These are phyloP conservation scores for Phyto melanocephala DNA, from an alignment of 2,888 invertebrate genomes.

Conservation along the genomic window DNA sequence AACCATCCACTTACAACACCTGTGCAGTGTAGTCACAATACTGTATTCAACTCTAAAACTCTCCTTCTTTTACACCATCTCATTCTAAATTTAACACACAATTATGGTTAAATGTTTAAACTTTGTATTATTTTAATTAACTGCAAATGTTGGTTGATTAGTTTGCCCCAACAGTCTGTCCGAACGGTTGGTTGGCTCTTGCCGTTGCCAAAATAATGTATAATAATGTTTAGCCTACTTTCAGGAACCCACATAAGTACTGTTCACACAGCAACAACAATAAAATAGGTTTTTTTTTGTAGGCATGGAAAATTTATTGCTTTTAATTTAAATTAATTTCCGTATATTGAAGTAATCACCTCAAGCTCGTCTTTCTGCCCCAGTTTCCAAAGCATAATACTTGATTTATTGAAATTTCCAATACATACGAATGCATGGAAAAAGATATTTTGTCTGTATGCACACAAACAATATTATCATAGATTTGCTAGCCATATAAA, in stretches of 20 bases:
- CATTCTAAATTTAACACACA: background rate
- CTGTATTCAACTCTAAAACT: background rate
- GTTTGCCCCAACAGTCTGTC: background rate
- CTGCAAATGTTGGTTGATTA: conserved; percentile 45
- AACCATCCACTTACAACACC: background rate
- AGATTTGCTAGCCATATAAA: background rate
- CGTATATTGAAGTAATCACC: background rate
- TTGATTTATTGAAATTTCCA: conserved; percentile 29
- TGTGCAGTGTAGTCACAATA: background rate
- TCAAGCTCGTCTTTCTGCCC: background rate
- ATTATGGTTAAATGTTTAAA: conserved; percentile 15
- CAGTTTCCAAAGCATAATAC: background rate
- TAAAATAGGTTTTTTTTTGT: background rate
- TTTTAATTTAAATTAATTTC: conserved; percentile 58
- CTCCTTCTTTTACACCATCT: background rate
- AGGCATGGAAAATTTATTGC: conserved; percentile 48
- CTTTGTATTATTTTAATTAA: conserved; percentile 51
- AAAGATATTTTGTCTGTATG: background rate
- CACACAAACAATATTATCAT: background rate
- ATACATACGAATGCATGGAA: background rate
- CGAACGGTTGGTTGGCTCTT: background rate
- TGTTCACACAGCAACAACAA: too few relatives aligned
- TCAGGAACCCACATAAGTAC: background rate
- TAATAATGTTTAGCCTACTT: conserved; percentile 41
- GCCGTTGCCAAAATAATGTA: background rate